A percentile compares a stretch with the other conserved stretches of the same genome.
phyloP scores from a whole-genome alignment of 2,113 vertebrate genomes.

The Onychostoma macrolepis region DNA sequence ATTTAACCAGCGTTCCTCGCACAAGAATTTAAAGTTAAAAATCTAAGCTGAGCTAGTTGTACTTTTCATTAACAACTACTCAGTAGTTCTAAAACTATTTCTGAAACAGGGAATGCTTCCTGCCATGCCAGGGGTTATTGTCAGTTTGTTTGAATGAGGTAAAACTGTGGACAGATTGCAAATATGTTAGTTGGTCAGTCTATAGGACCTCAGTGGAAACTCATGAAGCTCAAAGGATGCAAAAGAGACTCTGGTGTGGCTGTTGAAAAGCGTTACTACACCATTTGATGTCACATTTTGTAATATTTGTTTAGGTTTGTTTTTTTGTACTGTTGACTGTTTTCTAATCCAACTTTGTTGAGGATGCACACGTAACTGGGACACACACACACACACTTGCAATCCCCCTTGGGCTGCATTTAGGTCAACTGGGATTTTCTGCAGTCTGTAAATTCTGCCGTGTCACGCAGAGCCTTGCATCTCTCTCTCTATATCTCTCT shows the following conservation, averaged over 20 bases:
- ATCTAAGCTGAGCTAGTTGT: neutral
- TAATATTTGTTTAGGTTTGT: neutral
- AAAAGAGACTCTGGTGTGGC: neutral
- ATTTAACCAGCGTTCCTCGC: too few species aligned
- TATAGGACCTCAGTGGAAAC: neutral
- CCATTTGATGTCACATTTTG: neutral
- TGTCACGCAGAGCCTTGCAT: slow-evolving; percentile 22
- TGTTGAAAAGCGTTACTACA: neutral
- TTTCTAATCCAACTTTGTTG: neutral
- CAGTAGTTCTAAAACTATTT: neutral
- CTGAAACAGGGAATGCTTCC: neutral
- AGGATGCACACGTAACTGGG: neutral
- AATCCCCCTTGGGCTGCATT: slow-evolving; percentile 17
- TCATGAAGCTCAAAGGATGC: neutral
- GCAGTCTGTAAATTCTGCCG: neutral
- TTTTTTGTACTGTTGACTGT: neutral
- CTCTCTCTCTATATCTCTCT: neutral
- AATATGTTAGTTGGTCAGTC: neutral
- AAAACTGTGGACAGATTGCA: neutral
- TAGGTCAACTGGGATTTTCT: slow-evolving; percentile 27
- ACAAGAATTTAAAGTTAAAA: neutral
- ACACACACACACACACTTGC: neutral
- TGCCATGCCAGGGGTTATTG: neutral
- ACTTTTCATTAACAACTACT: too few species aligned
- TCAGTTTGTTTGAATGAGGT: neutral